Evolutionary conservation across 2,888 invertebrate species (phyloP).

Genomic region (Thera britannica): DNA sequence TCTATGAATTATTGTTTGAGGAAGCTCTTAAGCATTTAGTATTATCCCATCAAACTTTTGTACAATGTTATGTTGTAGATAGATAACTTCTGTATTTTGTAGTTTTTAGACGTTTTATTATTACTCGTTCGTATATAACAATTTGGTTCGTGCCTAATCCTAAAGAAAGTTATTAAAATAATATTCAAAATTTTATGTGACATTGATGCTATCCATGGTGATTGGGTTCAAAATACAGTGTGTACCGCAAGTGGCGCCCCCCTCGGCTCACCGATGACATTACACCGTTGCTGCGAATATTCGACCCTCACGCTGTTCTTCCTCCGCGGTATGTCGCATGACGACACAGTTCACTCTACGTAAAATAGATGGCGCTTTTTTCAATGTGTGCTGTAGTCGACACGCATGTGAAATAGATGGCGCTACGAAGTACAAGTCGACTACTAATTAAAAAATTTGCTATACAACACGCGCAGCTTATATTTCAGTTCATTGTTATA

Average conservation of each 20-base stretch:
- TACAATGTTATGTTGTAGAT: constrained; percentile 52
- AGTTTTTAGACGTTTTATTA: constrained; percentile 45
- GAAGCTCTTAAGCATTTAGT: constrained; percentile 22
- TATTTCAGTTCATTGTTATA: constrained; percentile 26
- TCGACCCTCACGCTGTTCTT: constrained; percentile 88
- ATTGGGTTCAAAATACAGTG: constrained; percentile 82
- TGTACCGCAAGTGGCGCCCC: constrained; percentile 93
- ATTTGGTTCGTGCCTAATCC: constrained; percentile 50
- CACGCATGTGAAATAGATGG: constrained; percentile 66
- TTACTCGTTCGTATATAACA: constrained; percentile 46
- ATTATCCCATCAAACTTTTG: constrained; percentile 28
- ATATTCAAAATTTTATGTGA: constrained; percentile 45
- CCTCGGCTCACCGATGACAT: constrained; percentile 92
- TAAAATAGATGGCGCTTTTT: constrained; percentile 75
- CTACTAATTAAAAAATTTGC: constrained; percentile 13
- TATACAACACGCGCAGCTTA: constrained; percentile 34
- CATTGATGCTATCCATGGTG: constrained; percentile 57
- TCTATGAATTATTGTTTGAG: constrained; percentile 4
- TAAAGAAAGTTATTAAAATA: constrained; percentile 23
- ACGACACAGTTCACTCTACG: constrained; percentile 56
- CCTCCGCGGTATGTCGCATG: constrained; percentile 81
- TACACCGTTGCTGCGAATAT: constrained; percentile 90
- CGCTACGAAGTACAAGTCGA: constrained; percentile 52
- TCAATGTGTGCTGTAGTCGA: constrained; percentile 63
- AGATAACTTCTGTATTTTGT: constrained; percentile 42